Conservation (phyloP, 2,888 invertebrate genomes). For the Nineta flava region DNA sequence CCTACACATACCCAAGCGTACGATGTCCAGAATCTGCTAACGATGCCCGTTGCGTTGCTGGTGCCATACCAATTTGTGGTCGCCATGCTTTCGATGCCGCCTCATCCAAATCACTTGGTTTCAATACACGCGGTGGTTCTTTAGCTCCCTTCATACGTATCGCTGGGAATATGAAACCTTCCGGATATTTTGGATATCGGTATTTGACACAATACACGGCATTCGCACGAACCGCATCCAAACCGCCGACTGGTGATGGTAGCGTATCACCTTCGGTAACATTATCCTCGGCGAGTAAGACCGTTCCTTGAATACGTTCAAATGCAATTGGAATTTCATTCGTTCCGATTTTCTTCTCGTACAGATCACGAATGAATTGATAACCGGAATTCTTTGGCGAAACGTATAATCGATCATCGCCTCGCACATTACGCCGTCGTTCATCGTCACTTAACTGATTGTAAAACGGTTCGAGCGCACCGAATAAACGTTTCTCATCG, state of each 20-base stretch:
- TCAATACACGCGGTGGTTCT: constrained; percentile 60
- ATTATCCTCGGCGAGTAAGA: constrained; percentile 55
- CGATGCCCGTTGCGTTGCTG: constrained; percentile 43
- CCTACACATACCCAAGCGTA: constrained; percentile 45
- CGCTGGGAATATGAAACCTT: constrained; percentile 65
- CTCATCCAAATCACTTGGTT: constrained; percentile 54
- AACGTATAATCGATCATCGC: constrained; percentile 83
- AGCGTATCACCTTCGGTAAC: constrained; percentile 48
- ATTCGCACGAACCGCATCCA: constrained; percentile 43
- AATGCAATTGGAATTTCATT: constrained; percentile 45
- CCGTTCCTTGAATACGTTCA: constrained; percentile 72
- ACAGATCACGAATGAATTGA: constrained; percentile 51
- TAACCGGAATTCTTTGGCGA: constrained; percentile 53
- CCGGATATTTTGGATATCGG: constrained; percentile 62
- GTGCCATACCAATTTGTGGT: constrained; percentile 64
- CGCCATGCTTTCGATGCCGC: constrained; percentile 54
- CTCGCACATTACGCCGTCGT: constrained; percentile 66
- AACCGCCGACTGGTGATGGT: constrained; percentile 52
- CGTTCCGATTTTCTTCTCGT: constrained; percentile 36
- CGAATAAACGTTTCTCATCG: constrained; percentile 77
- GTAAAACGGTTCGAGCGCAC: constrained; percentile 70
- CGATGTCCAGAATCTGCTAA: constrained; percentile 58
- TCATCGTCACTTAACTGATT: constrained; percentile 67
- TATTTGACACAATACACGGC: constrained; percentile 49
- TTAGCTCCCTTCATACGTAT: constrained; percentile 44